Evolutionary conservation across 2,113 vertebrate species (phyloP), one percentile per base, ranked within the genome.

Genomic region (Ammospiza caudacuta): DNA sequence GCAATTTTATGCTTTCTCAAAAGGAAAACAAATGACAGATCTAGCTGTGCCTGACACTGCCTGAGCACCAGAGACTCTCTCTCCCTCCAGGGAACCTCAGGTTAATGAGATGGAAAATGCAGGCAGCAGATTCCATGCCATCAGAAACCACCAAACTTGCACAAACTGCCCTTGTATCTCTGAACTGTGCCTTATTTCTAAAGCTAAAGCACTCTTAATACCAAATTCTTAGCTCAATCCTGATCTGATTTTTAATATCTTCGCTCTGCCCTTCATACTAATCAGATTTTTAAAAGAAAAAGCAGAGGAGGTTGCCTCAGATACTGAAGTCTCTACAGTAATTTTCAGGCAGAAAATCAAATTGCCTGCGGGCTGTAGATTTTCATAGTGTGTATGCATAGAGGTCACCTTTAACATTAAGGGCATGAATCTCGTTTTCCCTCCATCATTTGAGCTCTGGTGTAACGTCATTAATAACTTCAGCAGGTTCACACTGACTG

Each of bases 11-110:
- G 29, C 87, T 96, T 96, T 96, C 90, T 95, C 72, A 80, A 80
- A 85, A 95, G 83, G 84, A 61, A 93, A 96, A 95, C 58, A 90
- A 96, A 95, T 70, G 94, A 87, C 74, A 84, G 59, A 89, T 95
- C 92, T 97, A 95, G 85, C 95, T 94, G 92, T 87, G 86, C 43
- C 37, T 97, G 95, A 95, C 85, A 95, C 72, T 87, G 97, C 90
- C 58, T 28, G 15, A 97, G 73, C 80, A 92, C 92, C 63, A 87
- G 72, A 92, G 70, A 84, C 73, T 92, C 68, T 39, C 28, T 83
- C 27, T 91, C 49, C 70, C 94, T 94, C 69, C 39, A 52, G 97
- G 78, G 77, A 95, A 77, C 62, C 63, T 64, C 24, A 41, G 58
- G 86, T 96, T 96, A 97, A 97, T 96, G 92, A 73, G 61, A 95